Evolutionary conservation across 1,140 invertebrate species (phyloP), one percentile per base, ranked within the genome.

Genomic region (Calycopis cecrops): DNA sequence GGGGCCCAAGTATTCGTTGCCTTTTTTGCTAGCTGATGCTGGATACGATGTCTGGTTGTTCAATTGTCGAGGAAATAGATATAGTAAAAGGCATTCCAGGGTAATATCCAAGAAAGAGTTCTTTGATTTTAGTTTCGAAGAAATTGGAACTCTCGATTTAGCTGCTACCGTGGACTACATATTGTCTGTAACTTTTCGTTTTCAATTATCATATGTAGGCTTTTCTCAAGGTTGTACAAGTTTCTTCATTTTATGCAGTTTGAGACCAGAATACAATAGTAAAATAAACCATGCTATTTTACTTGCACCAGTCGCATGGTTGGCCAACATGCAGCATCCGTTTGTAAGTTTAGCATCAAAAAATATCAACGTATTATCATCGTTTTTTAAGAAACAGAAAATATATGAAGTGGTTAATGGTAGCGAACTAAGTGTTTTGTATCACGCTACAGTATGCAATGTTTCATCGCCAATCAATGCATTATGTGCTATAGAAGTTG

Each of bases 1-100:
- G 3, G 79, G 78, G 10, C 79, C 76, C 2, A 40, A 56, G 21
- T 54, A 65, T 35, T 81, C 78, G 8, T 28, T 83, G 10, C 75
- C 79, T 0, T 83, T 67, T 52, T 60, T 66, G 28, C 67, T 92
- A 16, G 88, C 90, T 0, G 91, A 94, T 63, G 70, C 73, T 9
- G 92, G 92, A 12, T 94, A 90, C 72, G 93, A 95, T 62, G 92
- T 95, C 3, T 95, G 93, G 93, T 62, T 94, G 67, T 91, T 89
- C 4, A 94, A 95, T 73, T 84, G 89, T 37, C 86, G 93, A 60
- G 93, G 93, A 17, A 94, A 92, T 61, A 86, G 86, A 14, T 94
- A 94, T 59, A 92, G 91, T 0, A 88, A 88, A 60, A 87, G 81
- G 35, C 91, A 93, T 71, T 84, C 80, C 10, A 64, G 67, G 58